Evolutionary conservation across 2,797 vertebrate species (phyloP).

Genomic region (Tachyglossus aculeatus): DNA sequence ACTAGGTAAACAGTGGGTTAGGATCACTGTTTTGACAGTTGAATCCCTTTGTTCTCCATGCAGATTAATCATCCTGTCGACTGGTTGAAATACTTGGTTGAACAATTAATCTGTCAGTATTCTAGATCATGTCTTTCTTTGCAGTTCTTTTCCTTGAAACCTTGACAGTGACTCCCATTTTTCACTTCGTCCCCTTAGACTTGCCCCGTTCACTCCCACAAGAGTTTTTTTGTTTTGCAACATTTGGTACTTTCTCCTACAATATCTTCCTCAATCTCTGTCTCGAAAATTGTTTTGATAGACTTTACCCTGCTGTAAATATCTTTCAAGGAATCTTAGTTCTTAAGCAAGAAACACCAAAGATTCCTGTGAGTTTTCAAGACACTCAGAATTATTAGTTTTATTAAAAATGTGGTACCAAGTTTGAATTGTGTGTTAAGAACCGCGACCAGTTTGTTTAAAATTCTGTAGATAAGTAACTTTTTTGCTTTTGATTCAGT

Average conservation of each 20-base stretch:
- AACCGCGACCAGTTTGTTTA: conserved; percentile 2
- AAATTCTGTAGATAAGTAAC: conserved; percentile 11
- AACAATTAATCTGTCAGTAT: too few species aligned
- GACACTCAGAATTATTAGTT: conserved; percentile 2
- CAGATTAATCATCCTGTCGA: too few species aligned
- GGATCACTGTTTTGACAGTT: too few species aligned
- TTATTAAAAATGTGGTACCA: conserved; percentile 10
- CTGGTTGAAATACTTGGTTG: too few species aligned
- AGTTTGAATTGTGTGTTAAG: not conserved
- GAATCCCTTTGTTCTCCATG: too few species aligned
- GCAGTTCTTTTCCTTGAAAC: not conserved
- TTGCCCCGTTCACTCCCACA: not conserved
- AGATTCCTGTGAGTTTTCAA: too few species aligned
- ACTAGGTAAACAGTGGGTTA: too few species aligned
- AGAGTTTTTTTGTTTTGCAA: conserved; percentile 1
- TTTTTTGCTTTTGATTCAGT: conserved; percentile 16
- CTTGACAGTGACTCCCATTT: not conserved
- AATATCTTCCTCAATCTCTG: not conserved
- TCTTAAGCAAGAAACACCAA: not conserved
- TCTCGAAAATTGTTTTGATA: not conserved
- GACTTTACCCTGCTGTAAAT: not conserved
- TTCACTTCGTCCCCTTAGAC: not conserved
- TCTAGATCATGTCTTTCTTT: too few species aligned
- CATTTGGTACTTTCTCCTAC: not conserved
- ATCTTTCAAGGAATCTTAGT: conserved; percentile 2